phyloP scores from a whole-genome alignment of 2,113 vertebrate genomes.

The Chitala chitala region DNA sequence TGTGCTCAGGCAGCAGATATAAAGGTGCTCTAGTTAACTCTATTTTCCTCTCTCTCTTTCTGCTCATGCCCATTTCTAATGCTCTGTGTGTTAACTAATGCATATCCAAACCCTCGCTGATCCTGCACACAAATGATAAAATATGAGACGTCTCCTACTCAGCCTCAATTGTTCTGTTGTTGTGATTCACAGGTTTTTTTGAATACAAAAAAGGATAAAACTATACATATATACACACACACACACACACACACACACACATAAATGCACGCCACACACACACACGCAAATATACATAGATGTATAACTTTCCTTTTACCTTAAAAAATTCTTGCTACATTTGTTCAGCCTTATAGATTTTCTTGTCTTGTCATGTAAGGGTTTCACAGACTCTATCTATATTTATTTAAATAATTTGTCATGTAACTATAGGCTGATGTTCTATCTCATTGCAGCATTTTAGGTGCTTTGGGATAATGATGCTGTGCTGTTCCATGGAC shows the following conservation, averaged over 20 bases:
- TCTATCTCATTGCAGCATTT: too few species aligned
- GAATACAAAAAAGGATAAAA: not conserved
- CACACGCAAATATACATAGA: too few species aligned
- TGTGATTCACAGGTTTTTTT: not conserved
- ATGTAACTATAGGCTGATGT: too few species aligned
- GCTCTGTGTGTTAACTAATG: not conserved
- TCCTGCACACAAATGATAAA: not conserved
- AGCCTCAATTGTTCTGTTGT: not conserved
- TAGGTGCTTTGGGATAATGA: not conserved
- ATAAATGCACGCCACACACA: too few species aligned
- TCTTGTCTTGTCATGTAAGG: too few species aligned
- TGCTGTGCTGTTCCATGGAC: not conserved
- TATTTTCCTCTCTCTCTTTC: constrained; percentile 23
- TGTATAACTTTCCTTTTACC: too few species aligned
- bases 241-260: too few species aligned
- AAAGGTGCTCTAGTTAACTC: constrained; percentile 41
- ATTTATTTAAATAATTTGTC: too few species aligned
- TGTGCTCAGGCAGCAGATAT: constrained; percentile 29
- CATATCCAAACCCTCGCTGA: not conserved
- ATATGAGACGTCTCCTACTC: not conserved
- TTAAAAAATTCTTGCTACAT: too few species aligned
- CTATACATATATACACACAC: too few species aligned
- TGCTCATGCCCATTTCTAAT: constrained; percentile 1
- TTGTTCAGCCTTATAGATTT: too few species aligned
- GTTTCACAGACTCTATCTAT: too few species aligned